Base-by-base conservation (phyloP, 2,797 vertebrate species). In the Cottoperca gobio region DNA sequence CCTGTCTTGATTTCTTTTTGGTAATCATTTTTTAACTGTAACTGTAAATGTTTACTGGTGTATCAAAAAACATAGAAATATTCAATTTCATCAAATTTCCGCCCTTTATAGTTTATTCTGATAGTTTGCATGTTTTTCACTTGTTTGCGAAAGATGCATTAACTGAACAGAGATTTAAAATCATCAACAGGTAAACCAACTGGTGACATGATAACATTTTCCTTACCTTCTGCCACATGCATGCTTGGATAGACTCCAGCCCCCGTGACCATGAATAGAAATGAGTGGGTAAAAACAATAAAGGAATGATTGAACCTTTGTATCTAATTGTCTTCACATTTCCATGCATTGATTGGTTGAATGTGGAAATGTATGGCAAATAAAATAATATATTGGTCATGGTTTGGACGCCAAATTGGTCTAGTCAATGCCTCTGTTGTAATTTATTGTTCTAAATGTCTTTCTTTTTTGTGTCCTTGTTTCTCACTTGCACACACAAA, bases 331-430 rank as follows among this genome's bases (percentile, higher is more conserved):
- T 59, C 53, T 54, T 81, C 52, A 62, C 66, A 45, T 70, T 81
- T 74, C 66, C 40, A 53, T 24, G 26, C 43, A 86, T 78, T 40
- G 78, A 71, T 76, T 40, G n/a, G 17, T 78, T 45, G 57, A 48
- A 69, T 35, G 16, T 72, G 3, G 23, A 70, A 64, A 45, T 49
- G 21, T 59, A 23, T n/a, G 48, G 5, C n/a, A n/a, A n/a, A n/a
- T n/a, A 6, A 61, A 73, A 46, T 7, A 61, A 35, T 54, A 0
- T 76, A 53, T 59, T 60, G 46, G 19, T 54, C 14, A n/a, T n/a
- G 13, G 19, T 70, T 14, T 70, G 0, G 17, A 59, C 5, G 7
- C 19, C 21, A n/a, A 4, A 26, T 24, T 61, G n/a, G 42, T 78
- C 24, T 23, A 7, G 19, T 59, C 37, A 66, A 3, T 26, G 14